Conservation (phyloP, 2,888 invertebrate genomes). For the Congeria kusceri region DNA sequence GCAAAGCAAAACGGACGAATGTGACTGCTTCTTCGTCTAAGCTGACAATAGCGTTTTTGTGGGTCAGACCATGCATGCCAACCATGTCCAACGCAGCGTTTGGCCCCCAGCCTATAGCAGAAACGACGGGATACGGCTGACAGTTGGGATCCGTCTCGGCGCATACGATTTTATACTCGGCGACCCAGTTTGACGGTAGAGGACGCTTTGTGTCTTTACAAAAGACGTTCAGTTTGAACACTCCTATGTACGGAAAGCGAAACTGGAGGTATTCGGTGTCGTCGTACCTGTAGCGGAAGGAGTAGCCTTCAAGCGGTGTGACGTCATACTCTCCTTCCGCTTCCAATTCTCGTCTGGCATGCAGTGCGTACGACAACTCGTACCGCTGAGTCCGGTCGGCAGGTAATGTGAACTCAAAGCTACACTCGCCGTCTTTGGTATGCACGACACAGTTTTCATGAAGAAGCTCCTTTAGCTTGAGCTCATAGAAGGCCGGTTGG, state of each 20-base stretch:
- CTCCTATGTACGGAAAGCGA: conserved; percentile 63
- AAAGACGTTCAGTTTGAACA: conserved; percentile 65
- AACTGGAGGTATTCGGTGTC: conserved; percentile 58
- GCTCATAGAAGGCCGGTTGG: conserved; percentile 68
- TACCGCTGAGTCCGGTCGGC: conserved; percentile 37
- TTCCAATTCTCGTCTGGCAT: conserved; percentile 44
- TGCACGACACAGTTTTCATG: conserved; percentile 56
- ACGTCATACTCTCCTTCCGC: conserved; percentile 68
- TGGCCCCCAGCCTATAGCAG: conserved; percentile 66
- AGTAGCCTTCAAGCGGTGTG: conserved; percentile 50
- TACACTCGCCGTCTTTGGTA: conserved; percentile 57
- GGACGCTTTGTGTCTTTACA: conserved; percentile 54
- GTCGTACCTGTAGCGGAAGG: conserved; percentile 59
- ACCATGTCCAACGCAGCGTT: conserved; percentile 42
- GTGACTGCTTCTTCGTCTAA: conserved; percentile 60
- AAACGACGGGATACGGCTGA: conserved; percentile 60
- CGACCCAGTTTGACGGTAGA: conserved; percentile 63
- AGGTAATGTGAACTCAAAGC: conserved; percentile 55
- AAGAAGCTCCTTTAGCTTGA: conserved; percentile 48
- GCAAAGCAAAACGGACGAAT: conserved; percentile 54
- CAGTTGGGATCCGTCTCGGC: conserved; percentile 56
- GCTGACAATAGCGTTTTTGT: conserved; percentile 46
- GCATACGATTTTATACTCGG: conserved; percentile 65
- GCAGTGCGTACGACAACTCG: conserved; percentile 61
- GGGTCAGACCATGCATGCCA: conserved; percentile 51